Evolutionary conservation across 2,113 vertebrate species (phyloP).

Genomic region (Echinops telfairi): DNA sequence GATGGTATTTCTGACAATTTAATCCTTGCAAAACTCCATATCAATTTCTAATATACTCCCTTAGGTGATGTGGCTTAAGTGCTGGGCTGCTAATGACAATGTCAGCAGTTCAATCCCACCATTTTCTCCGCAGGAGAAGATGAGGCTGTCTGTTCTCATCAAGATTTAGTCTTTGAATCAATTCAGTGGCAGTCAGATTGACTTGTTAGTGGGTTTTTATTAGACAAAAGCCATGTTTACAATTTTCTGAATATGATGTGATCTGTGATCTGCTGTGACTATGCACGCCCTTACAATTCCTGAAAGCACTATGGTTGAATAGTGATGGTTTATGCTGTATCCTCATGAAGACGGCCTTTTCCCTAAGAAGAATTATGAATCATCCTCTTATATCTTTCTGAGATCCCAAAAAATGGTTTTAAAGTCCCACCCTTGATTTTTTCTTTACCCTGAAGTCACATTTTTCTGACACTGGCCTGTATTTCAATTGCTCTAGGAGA

Average conservation of each 20-base stretch:
- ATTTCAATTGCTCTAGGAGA: conserved; percentile 19
- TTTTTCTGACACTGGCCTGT: conserved; percentile 7
- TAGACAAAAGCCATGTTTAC: no score
- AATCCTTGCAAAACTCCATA: neutral
- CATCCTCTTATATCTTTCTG: no score
- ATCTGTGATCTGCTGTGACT: neutral
- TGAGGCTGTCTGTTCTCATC: no score
- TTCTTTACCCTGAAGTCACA: conserved; percentile 14
- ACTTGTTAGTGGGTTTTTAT: no score
- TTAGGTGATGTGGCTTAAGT: neutral
- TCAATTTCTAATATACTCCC: neutral
- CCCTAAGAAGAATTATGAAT: conserved; percentile 14
- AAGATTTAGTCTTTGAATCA: no score
- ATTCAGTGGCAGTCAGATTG: no score
- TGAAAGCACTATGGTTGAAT: neutral
- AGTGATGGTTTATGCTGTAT: neutral
- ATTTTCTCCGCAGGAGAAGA: no score
- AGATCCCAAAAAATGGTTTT: no score
- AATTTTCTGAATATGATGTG: neutral
- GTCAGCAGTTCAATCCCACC: no score
- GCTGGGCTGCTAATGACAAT: no score
- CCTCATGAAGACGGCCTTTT: neutral
- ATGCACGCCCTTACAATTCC: neutral
- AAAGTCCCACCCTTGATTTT: neutral
- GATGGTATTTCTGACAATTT: neutral